Evolutionary conservation across 2,888 invertebrate species (phyloP).

Genomic region (Diabrotica balteata): DNA sequence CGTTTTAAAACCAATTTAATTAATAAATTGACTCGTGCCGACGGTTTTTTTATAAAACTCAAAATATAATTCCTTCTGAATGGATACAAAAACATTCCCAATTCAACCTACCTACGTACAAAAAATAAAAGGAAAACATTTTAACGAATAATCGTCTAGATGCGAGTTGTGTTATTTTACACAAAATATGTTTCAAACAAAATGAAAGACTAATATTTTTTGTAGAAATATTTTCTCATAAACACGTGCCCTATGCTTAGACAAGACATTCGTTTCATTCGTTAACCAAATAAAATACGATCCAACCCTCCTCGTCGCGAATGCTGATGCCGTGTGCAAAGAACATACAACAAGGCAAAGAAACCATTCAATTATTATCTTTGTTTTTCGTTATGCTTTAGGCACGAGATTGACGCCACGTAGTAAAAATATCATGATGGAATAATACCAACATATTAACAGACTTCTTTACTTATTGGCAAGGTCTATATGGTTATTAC

Average conservation of each 20-base stretch:
- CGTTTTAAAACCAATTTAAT: conserved; percentile 7
- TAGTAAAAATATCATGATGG: no score
- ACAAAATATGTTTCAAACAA: conserved; percentile 58
- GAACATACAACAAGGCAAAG: background rate
- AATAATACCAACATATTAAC: no score
- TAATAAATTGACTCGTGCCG: conserved; percentile 10
- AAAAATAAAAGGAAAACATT: conserved; percentile 27
- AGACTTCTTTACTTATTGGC: no score
- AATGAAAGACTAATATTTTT: conserved; percentile 63
- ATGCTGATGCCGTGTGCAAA: conserved; percentile 13
- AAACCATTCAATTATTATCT: conserved; percentile 6
- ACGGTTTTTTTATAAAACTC: conserved; percentile 7
- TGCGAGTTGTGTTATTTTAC: conserved; percentile 55
- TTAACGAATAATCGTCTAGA: conserved; percentile 21
- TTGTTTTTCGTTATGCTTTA: conserved; percentile 1
- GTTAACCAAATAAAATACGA: conserved; percentile 43
- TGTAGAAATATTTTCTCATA: conserved; percentile 53
- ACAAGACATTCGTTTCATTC: conserved; percentile 46
- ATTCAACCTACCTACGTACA: background rate
- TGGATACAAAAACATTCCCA: conserved; percentile 11
- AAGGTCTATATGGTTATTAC: no score
- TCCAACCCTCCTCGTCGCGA: conserved; percentile 18
- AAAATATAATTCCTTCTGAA: conserved; percentile 8
- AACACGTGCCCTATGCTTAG: conserved; percentile 56
- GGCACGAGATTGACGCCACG: background rate